These are phyloP conservation scores for Andinoacara biseriatus DNA, from an alignment of 2,113 vertebrate genomes.

Conservation along the genomic window DNA sequence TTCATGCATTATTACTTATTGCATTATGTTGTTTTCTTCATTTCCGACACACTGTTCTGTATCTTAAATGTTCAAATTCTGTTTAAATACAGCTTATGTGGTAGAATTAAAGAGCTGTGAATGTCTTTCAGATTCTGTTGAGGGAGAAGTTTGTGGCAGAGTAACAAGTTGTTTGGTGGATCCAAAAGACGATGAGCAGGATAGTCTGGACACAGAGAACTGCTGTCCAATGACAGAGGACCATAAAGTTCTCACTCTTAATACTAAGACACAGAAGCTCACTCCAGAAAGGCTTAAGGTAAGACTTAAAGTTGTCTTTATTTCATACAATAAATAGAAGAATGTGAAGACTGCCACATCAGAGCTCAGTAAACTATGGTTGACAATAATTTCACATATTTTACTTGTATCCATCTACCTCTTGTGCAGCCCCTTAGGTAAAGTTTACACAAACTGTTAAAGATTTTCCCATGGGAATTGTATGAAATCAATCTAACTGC, in stretches of 20 bases:
- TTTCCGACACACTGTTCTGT: background rate
- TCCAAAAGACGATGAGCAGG: background rate
- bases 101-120: background rate
- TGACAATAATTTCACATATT: background rate
- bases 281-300: conserved; percentile 74
- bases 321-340: background rate
- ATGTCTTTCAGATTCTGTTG: conserved; percentile 39
- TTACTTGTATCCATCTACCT: background rate
- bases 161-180: background rate
- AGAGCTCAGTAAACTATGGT: background rate
- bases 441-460: background rate
- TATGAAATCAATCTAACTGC: background rate
- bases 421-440: background rate
- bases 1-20: too few relatives aligned
- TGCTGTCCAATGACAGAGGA: background rate
- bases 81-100: background rate
- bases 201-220: background rate
- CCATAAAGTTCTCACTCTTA: conserved; percentile 34
- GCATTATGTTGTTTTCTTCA: too few relatives aligned
- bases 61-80: background rate
- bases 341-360: background rate
- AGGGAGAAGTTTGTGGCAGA: conserved; percentile 2
- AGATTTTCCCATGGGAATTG: background rate
- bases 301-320: background rate
- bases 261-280: conserved; percentile 21